These are phyloP conservation scores for Himalopsyche kuldschensis DNA, from an alignment of 2,888 invertebrate species.

Conservation along the genomic window DNA sequence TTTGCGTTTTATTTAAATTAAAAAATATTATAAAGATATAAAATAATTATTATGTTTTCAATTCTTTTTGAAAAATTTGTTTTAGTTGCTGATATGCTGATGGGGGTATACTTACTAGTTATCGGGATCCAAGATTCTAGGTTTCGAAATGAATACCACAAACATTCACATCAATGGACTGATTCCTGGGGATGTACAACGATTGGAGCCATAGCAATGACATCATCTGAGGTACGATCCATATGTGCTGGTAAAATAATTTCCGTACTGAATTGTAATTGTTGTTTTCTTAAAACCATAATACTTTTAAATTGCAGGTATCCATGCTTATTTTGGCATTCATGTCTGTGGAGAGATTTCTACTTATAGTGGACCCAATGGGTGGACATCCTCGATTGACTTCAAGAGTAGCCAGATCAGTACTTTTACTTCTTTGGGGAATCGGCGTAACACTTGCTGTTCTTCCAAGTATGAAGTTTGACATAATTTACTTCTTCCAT, in stretches of 20 bases:
- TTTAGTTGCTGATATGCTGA: conserved; percentile 65
- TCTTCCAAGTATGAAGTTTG: conserved; percentile 56
- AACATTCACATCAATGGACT: conserved; percentile 64
- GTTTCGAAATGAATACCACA: conserved; percentile 61
- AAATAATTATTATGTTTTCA: conserved; percentile 1
- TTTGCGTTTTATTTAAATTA: no score
- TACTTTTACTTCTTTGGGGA: conserved; percentile 63
- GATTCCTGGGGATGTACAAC: conserved; percentile 66
- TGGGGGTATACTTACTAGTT: conserved; percentile 67
- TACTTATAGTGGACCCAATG: conserved; percentile 64
- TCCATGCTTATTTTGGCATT: conserved; percentile 69
- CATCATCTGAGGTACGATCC: conserved; percentile 62
- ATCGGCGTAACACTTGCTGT: conserved; percentile 62
- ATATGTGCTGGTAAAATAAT: background rate
- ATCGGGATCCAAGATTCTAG: conserved; percentile 64
- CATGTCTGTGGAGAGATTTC: conserved; percentile 70
- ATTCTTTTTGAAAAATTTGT: no score
- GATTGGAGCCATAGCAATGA: conserved; percentile 66
- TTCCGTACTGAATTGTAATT: background rate
- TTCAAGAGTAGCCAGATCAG: conserved; percentile 55
- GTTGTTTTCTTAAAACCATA: background rate
- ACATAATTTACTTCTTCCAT: background rate
- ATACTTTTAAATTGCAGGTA: conserved; percentile 47
- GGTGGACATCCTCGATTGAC: conserved; percentile 59
- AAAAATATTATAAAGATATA: background rate